Evolutionary conservation across 1,140 invertebrate genomes (phyloP).

Genomic region (Propsilocerus akamusi): DNA sequence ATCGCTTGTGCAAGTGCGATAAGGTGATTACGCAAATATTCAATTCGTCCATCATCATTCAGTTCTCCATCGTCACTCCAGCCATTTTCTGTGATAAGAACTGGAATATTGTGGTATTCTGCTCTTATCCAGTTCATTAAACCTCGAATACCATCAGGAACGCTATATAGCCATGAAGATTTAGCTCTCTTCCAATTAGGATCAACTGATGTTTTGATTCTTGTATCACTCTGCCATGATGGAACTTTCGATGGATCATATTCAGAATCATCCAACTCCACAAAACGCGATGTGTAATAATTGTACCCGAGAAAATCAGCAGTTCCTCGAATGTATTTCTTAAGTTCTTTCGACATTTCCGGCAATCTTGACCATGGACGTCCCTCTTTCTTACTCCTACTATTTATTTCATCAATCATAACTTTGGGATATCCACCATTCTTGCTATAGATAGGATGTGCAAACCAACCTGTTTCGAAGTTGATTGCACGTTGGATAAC

Average conservation of each 20-base stretch:
- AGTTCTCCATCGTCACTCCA: slow-evolving; percentile 28
- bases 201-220: slow-evolving; percentile 16
- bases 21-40: slow-evolving; percentile 20
- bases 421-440: slow-evolving; percentile 39
- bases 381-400: slow-evolving; percentile 31
- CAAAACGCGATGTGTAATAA: slow-evolving; percentile 30
- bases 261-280: slow-evolving; percentile 12
- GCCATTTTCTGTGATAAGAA: slow-evolving; percentile 25
- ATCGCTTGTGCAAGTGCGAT: slow-evolving; percentile 14
- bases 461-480: slow-evolving; percentile 39
- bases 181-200: slow-evolving; percentile 25
- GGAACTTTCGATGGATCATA: slow-evolving; percentile 15
- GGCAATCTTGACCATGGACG: slow-evolving; percentile 30
- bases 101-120: slow-evolving; percentile 18
- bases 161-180: slow-evolving; percentile 24
- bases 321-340: slow-evolving; percentile 26
- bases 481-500: slow-evolving; percentile 29
- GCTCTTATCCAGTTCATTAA: slow-evolving; percentile 25
- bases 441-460: slow-evolving; percentile 35
- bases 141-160: slow-evolving; percentile 25
- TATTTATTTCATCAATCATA: slow-evolving; percentile 31
- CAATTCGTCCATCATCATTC: slow-evolving; percentile 28
- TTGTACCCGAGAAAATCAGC: slow-evolving; percentile 36
- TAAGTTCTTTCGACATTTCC: slow-evolving; percentile 25
- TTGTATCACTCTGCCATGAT: slow-evolving; percentile 14